phyloP scores from a whole-genome alignment of 2,797 vertebrate species.

The Hafferia zeledoni region DNA sequence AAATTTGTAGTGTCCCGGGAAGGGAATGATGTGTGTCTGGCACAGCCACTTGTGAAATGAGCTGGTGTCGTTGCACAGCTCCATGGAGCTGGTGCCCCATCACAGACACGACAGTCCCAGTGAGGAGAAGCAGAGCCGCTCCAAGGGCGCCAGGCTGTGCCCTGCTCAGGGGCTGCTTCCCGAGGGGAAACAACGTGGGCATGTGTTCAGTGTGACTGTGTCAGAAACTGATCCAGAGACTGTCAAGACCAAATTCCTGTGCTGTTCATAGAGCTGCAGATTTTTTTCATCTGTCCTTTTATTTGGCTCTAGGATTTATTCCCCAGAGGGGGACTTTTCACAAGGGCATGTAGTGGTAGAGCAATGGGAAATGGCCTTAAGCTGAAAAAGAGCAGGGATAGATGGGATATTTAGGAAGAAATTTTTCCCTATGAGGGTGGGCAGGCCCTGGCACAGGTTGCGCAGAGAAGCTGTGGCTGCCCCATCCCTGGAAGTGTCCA shows the following conservation, averaged over 20 bases:
- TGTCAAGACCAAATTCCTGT: not conserved
- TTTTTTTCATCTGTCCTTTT: not conserved
- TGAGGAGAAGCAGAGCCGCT: not conserved
- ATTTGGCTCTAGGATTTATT: not conserved
- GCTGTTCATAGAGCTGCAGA: not conserved
- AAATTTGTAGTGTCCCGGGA: not conserved
- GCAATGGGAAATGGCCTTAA: not conserved
- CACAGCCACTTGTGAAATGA: not conserved
- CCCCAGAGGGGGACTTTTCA: not conserved
- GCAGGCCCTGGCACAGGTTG: not conserved
- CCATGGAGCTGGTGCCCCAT: fast-evolving
- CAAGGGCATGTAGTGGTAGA: not conserved
- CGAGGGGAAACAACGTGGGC: fast-evolving
- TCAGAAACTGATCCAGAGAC: not conserved
- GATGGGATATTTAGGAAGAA: not conserved
- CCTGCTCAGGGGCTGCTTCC: not conserved
- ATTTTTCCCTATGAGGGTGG: not conserved
- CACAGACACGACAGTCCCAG: not conserved
- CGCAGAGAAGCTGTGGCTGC: not conserved
- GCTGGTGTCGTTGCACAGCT: not conserved
- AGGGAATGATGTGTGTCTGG: fast-evolving
- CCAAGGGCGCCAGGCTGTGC: fast-evolving
- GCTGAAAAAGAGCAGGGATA: not conserved
- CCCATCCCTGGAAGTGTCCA: not conserved
- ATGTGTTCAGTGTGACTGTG: not conserved